Conservation (phyloP, 2,797 vertebrate species). For the Chloroceryle amazona region DNA sequence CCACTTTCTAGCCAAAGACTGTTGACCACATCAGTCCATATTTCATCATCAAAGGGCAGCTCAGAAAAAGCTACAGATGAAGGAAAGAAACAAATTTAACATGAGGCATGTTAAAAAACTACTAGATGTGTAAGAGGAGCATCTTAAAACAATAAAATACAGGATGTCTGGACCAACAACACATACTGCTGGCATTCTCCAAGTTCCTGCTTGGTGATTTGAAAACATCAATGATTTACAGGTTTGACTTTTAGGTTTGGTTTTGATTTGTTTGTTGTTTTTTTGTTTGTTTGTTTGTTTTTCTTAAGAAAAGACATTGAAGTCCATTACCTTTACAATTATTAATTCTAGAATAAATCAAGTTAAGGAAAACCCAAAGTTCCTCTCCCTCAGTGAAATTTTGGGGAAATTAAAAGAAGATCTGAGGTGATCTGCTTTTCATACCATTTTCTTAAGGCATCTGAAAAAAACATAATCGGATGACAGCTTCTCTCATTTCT, state of each 20-base stretch:
- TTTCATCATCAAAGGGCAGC: conserved; percentile 14
- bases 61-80: background rate
- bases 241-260: background rate
- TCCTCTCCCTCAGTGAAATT: background rate
- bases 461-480: background rate
- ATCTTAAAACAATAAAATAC: conserved; percentile 65
- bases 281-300: background rate
- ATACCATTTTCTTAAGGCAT: background rate
- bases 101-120: background rate
- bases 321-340: background rate
- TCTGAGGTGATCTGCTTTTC: background rate
- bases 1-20: background rate
- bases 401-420: background rate
- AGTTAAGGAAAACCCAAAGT: background rate
- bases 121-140: conserved; percentile 9
- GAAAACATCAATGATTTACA: conserved; percentile 12
- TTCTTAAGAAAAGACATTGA: background rate
- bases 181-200: background rate
- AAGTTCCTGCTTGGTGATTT: conserved; percentile 39
- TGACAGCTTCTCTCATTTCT: background rate
- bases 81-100: conserved; percentile 37
- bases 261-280: background rate
- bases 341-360: background rate
- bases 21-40: background rate
- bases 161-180: conserved; percentile 25